phyloP scores from a whole-genome alignment of 2,888 invertebrate genomes.

The Lasiommata megera region DNA sequence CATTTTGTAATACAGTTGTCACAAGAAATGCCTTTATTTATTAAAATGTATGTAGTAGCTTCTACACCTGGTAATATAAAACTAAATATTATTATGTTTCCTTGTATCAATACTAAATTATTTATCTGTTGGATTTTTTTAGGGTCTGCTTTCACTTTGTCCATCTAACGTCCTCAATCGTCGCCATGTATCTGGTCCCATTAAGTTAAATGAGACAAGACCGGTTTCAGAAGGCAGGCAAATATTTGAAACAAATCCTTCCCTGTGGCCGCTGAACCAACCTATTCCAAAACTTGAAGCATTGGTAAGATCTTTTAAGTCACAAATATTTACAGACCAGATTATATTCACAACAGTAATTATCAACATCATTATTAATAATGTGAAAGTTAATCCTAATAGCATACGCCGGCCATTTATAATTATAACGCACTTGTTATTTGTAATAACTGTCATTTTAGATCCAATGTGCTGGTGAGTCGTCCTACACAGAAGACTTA shows the following conservation, averaged over 20 bases:
- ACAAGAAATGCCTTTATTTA: too few relatives aligned
- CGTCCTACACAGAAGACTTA: slow-evolving; percentile 84
- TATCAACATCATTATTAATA: background rate
- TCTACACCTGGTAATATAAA: too few relatives aligned
- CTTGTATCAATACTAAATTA: too few relatives aligned
- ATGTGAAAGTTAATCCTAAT: too few relatives aligned
- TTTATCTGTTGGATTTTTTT: background rate
- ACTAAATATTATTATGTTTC: too few relatives aligned
- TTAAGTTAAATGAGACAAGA: slow-evolving; percentile 58
- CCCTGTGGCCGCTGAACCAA: slow-evolving; percentile 82
- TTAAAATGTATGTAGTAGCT: too few relatives aligned
- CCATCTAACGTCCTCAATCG: slow-evolving; percentile 56
- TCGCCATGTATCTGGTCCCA: slow-evolving; percentile 56
- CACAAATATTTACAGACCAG: background rate
- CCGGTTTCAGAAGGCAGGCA: slow-evolving; percentile 82
- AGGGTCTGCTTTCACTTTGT: slow-evolving; percentile 76
- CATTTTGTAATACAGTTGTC: too few relatives aligned
- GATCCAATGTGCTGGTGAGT: slow-evolving; percentile 84
- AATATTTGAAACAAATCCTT: slow-evolving; percentile 80
- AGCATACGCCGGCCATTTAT: too few relatives aligned
- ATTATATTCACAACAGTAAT: background rate
- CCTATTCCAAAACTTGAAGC: slow-evolving; percentile 35
- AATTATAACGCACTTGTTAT: too few relatives aligned
- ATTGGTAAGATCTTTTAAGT: too few relatives aligned
- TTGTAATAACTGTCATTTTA: too few relatives aligned